Evolutionary conservation across 2,797 vertebrate species (phyloP).

Genomic region (Hydrocynus forskahlii): DNA sequence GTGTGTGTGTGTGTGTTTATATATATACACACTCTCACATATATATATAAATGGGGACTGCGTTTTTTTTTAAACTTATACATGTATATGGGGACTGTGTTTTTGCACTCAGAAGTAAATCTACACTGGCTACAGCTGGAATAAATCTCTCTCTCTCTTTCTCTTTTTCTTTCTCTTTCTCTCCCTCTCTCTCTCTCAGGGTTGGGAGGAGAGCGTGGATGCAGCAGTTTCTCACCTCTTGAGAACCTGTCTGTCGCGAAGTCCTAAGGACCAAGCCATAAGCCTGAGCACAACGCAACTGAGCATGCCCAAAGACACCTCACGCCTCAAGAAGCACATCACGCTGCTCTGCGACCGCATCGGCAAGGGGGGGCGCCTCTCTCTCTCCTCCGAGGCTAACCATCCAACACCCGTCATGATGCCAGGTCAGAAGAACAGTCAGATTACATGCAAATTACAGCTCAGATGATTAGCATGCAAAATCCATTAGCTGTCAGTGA

Average conservation of each 20-base stretch:
- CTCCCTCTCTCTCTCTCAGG: constrained; percentile 68
- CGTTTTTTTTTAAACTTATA: no score
- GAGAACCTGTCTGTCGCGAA: constrained; percentile 91
- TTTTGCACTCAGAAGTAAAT: not conserved
- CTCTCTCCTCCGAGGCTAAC: constrained; percentile 79
- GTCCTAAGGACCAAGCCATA: constrained; percentile 90
- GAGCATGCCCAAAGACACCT: constrained; percentile 85
- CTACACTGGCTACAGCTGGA: not conserved
- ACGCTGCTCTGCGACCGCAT: constrained; percentile 90
- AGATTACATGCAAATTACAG: not conserved
- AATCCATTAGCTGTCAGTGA: not conserved
- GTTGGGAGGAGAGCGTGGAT: constrained; percentile 96
- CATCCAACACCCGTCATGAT: constrained; percentile 75
- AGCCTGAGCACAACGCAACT: constrained; percentile 80
- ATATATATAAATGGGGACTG: no score
- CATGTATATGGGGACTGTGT: no score
- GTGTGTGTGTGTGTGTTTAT: no score
- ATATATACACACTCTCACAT: no score
- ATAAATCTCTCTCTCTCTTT: not conserved
- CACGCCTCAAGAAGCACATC: constrained; percentile 91
- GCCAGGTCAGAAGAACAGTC: constrained; percentile 84
- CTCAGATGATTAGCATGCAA: not conserved
- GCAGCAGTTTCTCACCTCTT: constrained; percentile 89
- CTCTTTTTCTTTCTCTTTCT: not conserved
- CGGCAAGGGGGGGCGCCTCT: constrained; percentile 90